phyloP scores from a whole-genome alignment of 2,888 invertebrate species.

The Epistrophe eligans region DNA sequence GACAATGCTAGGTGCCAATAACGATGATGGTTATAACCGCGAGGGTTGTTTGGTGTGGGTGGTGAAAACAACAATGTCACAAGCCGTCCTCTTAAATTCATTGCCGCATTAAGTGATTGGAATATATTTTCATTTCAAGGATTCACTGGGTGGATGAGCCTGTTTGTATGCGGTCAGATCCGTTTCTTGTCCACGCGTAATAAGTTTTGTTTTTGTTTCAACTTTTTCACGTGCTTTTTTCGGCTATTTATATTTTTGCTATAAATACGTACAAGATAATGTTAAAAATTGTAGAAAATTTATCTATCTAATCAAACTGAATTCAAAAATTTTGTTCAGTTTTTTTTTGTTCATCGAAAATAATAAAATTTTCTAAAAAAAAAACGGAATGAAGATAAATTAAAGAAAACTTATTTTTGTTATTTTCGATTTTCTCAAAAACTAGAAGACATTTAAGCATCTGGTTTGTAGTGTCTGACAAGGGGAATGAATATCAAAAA shows the following conservation, averaged over 20 bases:
- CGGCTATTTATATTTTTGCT: not conserved
- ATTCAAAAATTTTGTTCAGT: too few relatives aligned
- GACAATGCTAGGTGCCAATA: constrained; percentile 42
- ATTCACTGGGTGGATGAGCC: not conserved
- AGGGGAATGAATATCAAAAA: too few relatives aligned
- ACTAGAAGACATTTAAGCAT: too few relatives aligned
- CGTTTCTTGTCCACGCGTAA: not conserved
- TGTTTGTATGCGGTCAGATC: not conserved
- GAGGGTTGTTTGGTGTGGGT: constrained; percentile 29
- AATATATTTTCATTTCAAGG: constrained; percentile 30
- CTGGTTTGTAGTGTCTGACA: too few relatives aligned
- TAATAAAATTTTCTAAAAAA: too few relatives aligned
- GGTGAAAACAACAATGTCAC: constrained; percentile 44
- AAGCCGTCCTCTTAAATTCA: constrained; percentile 36
- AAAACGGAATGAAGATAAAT: too few relatives aligned
- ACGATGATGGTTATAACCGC: constrained; percentile 54
- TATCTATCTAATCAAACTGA: too few relatives aligned
- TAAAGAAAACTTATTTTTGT: too few relatives aligned
- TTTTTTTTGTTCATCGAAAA: too few relatives aligned
- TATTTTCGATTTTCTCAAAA: too few relatives aligned
- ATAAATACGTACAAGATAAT: not conserved
- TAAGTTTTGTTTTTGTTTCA: not conserved
- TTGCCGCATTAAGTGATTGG: constrained; percentile 51
- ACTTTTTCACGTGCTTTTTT: not conserved
- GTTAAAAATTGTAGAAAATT: not conserved